Base-by-base conservation (phyloP, 2,113 vertebrate species). In the Mastomys natalensis region DNA sequence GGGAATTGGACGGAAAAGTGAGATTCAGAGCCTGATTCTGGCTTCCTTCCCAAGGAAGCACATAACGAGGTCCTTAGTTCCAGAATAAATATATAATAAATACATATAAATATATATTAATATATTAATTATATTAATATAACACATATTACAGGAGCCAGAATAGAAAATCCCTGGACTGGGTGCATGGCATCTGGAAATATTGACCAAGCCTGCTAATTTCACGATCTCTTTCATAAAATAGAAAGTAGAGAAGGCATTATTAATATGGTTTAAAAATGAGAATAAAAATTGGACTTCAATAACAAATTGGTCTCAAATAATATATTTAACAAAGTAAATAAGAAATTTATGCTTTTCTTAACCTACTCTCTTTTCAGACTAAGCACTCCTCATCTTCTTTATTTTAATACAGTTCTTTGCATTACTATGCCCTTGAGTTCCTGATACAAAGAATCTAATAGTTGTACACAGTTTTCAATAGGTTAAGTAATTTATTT, bases 101-200 rank as follows among this genome's bases (percentile, higher is more conserved):
- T 34, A n/a, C 51, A 34, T 62, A 60, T 68, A 16, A 19, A 40
- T 2, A 55, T 3, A 58, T 58, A 55, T 55, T 48, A 48, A 48
- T 48, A 48, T 48, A 48, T 48, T 48, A 48, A 48, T 48, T 48
- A 48, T 48, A 48, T 48, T 6, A 48, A 48, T 48, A 53, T 53
- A 53, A 58, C 31, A 34, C 58, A 34, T 2, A 55, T 3, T 31
- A 6, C 9, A 76, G 45, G 29, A 76, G 7, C 1, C 5, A 37
- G 22, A 37, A 64, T 4, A 1, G 15, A 15, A 53, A 19, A 29
- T 1, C 29, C 22, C 7, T 29, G 7, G 15, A 43, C 4, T n/a
- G 2, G 0, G 0, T 1, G 1, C 4, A 8, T 37, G 0, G 6
- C 15, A 21, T 73, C 48, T 87, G 34, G 60, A 72, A 87, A 2